Percentiles rank a stretch among this genome's conserved stretches.
Conservation (phyloP, 2,888 invertebrate species). For the Gari tellinella region DNA sequence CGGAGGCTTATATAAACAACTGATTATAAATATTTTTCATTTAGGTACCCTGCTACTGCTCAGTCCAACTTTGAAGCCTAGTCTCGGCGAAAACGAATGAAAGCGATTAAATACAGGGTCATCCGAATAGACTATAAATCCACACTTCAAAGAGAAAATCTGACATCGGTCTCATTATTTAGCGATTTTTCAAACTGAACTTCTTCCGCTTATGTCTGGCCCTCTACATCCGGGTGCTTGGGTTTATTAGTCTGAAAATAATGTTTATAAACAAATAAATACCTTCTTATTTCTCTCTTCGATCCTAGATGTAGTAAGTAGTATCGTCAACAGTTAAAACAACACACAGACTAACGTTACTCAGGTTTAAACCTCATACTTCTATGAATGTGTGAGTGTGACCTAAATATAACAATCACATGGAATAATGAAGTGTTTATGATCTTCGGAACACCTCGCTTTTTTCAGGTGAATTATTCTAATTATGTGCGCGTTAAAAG, state of each 20-base stretch:
- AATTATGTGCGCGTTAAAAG: conserved; percentile 36
- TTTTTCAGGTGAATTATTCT: conserved; percentile 51
- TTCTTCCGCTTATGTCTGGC: conserved; percentile 51
- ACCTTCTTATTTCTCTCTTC: no score
- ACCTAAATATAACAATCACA: conserved; percentile 7
- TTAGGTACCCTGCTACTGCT: conserved; percentile 52
- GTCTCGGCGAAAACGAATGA: conserved; percentile 63
- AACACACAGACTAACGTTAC: no score
- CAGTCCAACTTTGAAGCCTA: conserved; percentile 53
- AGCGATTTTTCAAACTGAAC: conserved; percentile 73
- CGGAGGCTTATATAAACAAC: conserved; percentile 73
- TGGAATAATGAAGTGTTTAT: conserved; percentile 57
- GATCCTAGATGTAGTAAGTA: no score
- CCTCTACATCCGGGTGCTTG: conserved; percentile 36
- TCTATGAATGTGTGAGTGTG: no score
- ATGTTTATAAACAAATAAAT: conserved; percentile 45
- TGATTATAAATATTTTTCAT: conserved; percentile 60
- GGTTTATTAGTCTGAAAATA: conserved; percentile 50
- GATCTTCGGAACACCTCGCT: conserved; percentile 48
- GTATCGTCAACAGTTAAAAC: no score
- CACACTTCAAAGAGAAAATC: conserved; percentile 66
- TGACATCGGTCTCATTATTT: conserved; percentile 69
- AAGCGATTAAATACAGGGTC: conserved; percentile 54
- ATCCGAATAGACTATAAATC: conserved; percentile 62
- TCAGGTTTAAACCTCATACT: no score